phyloP scores from a whole-genome alignment of 2,797 vertebrate species.

The Macrochelys suwanniensis region DNA sequence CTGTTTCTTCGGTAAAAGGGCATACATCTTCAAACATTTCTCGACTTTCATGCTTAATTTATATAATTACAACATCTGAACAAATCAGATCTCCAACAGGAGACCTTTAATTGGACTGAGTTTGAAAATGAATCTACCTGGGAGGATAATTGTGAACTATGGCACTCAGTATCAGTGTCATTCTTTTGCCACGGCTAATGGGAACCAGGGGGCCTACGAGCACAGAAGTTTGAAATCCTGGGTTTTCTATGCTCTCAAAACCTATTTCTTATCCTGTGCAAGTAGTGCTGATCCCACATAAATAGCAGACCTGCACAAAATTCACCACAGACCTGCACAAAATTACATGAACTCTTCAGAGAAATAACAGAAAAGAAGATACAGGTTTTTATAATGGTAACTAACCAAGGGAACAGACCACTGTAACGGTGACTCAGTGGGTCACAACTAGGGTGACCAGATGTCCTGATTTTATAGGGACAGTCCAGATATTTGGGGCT shows the following conservation, averaged over 20 bases:
- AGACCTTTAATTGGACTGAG: not conserved
- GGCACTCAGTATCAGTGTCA: not conserved
- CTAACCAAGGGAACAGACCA: not conserved
- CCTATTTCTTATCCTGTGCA: not conserved
- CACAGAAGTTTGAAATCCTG: not conserved
- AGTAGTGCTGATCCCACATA: not conserved
- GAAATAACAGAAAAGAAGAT: not conserved
- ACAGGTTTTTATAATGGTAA: not conserved
- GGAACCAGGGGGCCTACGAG: not conserved
- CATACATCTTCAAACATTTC: slow-evolving; percentile 3
- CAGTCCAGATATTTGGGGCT: too few relatives aligned
- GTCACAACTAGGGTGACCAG: too few relatives aligned
- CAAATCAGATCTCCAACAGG: not conserved
- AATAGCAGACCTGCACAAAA: not conserved
- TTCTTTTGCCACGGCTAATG: not conserved
- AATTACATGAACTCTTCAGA: not conserved
- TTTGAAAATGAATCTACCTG: not conserved
- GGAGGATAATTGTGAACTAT: not conserved
- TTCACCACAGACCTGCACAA: not conserved
- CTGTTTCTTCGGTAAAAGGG: slow-evolving; percentile 2
- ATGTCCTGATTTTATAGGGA: too few relatives aligned
- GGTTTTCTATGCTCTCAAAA: not conserved
- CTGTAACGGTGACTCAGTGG: too few relatives aligned
- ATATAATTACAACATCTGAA: slow-evolving; percentile 28
- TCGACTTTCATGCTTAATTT: slow-evolving; percentile 41